These are phyloP conservation scores for Enteromius radiatus DNA, from an alignment of 2,797 vertebrate species.

Conservation along the genomic window DNA sequence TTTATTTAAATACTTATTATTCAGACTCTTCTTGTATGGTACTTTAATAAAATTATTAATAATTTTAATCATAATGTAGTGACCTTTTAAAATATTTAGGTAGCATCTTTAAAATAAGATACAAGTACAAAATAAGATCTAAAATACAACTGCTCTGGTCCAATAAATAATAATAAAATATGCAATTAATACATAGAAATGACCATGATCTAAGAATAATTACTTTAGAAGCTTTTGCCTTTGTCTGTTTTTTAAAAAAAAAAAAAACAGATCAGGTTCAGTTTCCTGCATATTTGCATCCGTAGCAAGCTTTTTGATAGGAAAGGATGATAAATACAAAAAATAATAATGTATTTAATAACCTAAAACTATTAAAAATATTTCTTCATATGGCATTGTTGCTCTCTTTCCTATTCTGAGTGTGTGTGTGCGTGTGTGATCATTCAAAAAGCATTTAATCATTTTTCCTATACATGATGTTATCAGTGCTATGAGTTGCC, in stretches of 20 bases:
- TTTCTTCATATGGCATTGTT: neutral
- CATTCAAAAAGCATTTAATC: constrained; percentile 19
- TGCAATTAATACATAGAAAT: neutral
- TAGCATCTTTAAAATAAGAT: neutral
- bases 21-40: neutral
- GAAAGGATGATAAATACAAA: too few species aligned
- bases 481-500: constrained; percentile 34
- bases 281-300: too few species aligned
- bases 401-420: neutral
- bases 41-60: neutral
- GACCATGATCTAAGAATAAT: neutral
- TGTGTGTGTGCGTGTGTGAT: neutral
- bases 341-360: too few species aligned
- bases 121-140: too few species aligned
- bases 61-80: too few species aligned
- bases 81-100: neutral
- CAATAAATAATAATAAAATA: neutral
- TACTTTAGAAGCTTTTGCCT: neutral
- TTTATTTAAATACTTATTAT: neutral
- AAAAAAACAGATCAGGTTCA: too few species aligned
- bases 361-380: neutral
- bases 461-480: neutral
- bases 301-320: too few species aligned
- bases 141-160: neutral
- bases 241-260: too few species aligned